phyloP scores from a whole-genome alignment of 2,888 invertebrate genomes.

The Apantesis nais region DNA sequence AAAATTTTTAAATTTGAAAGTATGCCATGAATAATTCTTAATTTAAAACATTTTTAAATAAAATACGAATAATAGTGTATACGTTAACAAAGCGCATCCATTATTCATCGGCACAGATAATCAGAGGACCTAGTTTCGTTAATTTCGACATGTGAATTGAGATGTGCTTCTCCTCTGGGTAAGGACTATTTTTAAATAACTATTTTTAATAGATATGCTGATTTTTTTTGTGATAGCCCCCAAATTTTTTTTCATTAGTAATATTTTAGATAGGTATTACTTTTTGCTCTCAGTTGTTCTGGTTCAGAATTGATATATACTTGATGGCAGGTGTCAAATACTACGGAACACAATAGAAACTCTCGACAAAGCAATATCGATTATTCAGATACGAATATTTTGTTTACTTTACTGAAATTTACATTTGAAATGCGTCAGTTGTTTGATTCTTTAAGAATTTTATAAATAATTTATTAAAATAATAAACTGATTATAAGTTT shows the following conservation, averaged over 20 bases:
- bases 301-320: constrained; percentile 33
- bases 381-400: constrained; percentile 38
- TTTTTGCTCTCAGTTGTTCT: constrained; percentile 29
- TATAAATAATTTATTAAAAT: neutral
- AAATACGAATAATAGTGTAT: too few species aligned
- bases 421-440: constrained; percentile 24
- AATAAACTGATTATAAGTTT: neutral
- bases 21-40: neutral
- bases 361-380: constrained; percentile 32
- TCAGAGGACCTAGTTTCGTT: too few species aligned
- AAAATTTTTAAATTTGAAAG: neutral
- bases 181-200: too few species aligned
- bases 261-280: constrained; percentile 13
- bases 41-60: too few species aligned
- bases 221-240: neutral
- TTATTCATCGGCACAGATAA: too few species aligned
- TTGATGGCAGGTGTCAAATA: constrained; percentile 45
- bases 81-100: too few species aligned
- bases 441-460: constrained; percentile 11
- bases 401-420: constrained; percentile 36
- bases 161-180: neutral
- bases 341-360: constrained; percentile 32
- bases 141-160: neutral
- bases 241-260: neutral
- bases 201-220: neutral